phyloP scores from a whole-genome alignment of 2,797 vertebrate genomes.

The Dallia pectoralis region DNA sequence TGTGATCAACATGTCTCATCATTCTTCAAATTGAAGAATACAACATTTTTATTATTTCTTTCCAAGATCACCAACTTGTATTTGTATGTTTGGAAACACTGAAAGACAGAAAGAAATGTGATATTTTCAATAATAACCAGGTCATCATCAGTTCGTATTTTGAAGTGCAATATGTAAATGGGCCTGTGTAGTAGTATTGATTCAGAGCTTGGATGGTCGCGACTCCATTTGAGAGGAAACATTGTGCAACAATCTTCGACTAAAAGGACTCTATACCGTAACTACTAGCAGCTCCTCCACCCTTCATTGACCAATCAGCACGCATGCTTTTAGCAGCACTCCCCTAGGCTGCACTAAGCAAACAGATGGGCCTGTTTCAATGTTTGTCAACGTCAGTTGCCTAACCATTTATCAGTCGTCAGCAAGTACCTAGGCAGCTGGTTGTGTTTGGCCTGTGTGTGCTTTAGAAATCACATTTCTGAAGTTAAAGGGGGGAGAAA shows the following conservation, averaged over 20 bases:
- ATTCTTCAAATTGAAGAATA: too few species aligned
- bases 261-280: slow-evolving; percentile 54
- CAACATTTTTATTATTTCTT: too few species aligned
- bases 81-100: neutral
- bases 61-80: neutral
- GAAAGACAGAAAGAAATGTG: neutral
- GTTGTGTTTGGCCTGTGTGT: slow-evolving; percentile 56
- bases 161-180: slow-evolving; percentile 22
- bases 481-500: neutral
- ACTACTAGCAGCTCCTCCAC: slow-evolving; percentile 54
- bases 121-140: neutral
- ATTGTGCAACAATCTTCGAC: slow-evolving; percentile 72
- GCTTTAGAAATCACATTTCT: slow-evolving; percentile 50
- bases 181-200: slow-evolving; percentile 41
- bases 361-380: slow-evolving; percentile 74
- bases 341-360: slow-evolving; percentile 68
- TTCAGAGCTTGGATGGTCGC: slow-evolving; percentile 45
- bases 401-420: slow-evolving; percentile 78
- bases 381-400: slow-evolving; percentile 79
- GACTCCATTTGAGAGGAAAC: slow-evolving; percentile 58
- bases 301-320: slow-evolving; percentile 75
- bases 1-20: too few species aligned
- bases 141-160: slow-evolving; percentile 20
- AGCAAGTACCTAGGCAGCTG: slow-evolving; percentile 71
- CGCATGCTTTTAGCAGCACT: slow-evolving; percentile 77